phyloP scores from a whole-genome alignment of 2,113 vertebrate genomes.

The Oreochromis tanganicae region DNA sequence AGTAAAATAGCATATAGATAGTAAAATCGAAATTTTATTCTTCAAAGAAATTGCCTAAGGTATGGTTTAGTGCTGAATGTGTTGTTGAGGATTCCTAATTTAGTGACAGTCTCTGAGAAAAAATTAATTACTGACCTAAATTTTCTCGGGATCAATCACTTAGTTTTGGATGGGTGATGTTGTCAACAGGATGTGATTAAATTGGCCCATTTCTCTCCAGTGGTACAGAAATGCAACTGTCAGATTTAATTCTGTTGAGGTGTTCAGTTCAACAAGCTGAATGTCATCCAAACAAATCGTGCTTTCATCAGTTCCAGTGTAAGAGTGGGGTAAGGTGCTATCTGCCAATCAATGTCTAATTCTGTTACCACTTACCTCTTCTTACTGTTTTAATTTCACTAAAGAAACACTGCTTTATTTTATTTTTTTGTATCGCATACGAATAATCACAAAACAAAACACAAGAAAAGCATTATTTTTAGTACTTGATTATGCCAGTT shows the following conservation, averaged over 20 bases:
- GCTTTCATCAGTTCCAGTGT: conserved; percentile 17
- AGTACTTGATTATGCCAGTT: neutral
- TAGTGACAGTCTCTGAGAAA: neutral
- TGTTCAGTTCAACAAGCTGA: neutral
- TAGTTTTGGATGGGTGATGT: neutral
- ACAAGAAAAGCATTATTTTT: neutral
- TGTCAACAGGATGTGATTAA: conserved; percentile 24
- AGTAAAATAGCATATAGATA: conserved; percentile 1
- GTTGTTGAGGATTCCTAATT: neutral
- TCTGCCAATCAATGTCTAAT: conserved; percentile 43
- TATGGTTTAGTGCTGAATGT: neutral
- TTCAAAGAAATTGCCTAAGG: neutral
- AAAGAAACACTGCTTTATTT: neutral
- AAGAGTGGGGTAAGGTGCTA: neutral
- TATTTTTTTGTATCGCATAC: neutral
- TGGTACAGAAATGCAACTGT: conserved; percentile 25
- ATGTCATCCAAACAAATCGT: conserved; percentile 25
- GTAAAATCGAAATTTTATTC: neutral
- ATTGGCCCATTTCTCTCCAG: conserved; percentile 5
- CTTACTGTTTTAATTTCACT: neutral
- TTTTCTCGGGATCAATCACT: conserved; percentile 26
- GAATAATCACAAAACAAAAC: neutral
- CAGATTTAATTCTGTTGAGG: conserved; percentile 23
- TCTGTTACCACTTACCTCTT: neutral
- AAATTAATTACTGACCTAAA: neutral